Evolutionary conservation across 2,888 invertebrate genomes (phyloP).

Genomic region (Dryocosmus kuriphilus): DNA sequence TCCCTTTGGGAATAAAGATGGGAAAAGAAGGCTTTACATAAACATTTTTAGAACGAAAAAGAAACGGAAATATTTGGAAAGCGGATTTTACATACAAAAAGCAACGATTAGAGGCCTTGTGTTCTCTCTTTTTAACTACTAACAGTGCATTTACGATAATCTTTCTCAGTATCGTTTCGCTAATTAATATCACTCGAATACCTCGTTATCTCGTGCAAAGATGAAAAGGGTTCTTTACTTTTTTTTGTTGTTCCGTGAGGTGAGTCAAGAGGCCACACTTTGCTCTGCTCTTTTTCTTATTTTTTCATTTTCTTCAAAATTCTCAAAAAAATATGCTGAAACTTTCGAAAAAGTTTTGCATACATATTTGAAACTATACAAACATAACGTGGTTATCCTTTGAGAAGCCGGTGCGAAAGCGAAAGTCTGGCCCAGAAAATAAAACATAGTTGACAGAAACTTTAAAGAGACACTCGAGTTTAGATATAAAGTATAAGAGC

Average conservation of each 20-base stretch:
- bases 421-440: slow-evolving; percentile 67
- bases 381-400: slow-evolving; percentile 72
- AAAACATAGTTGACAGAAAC: slow-evolving; percentile 4
- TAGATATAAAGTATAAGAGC: not conserved
- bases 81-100: slow-evolving; percentile 76
- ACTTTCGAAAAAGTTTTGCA: slow-evolving; percentile 46
- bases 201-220: slow-evolving; percentile 16
- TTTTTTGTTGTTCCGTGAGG: too few relatives aligned
- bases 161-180: slow-evolving; percentile 60
- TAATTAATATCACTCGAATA: slow-evolving; percentile 33
- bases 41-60: slow-evolving; percentile 4
- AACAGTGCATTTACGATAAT: slow-evolving; percentile 72
- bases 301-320: not conserved
- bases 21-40: slow-evolving; percentile 49
- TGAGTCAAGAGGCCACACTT: slow-evolving; percentile 24
- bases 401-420: slow-evolving; percentile 65
- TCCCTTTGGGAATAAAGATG: slow-evolving; percentile 32
- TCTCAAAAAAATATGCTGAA: not conserved
- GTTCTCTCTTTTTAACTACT: slow-evolving; percentile 70
- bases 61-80: slow-evolving; percentile 60
- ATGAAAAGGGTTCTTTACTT: not conserved
- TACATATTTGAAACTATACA: slow-evolving; percentile 68
- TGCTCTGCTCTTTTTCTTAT: slow-evolving; percentile 16
- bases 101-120: slow-evolving; percentile 77
- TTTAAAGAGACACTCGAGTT: slow-evolving; percentile 26